Conservation (phyloP, 2,888 invertebrate genomes). For the Polia nebulosa region DNA sequence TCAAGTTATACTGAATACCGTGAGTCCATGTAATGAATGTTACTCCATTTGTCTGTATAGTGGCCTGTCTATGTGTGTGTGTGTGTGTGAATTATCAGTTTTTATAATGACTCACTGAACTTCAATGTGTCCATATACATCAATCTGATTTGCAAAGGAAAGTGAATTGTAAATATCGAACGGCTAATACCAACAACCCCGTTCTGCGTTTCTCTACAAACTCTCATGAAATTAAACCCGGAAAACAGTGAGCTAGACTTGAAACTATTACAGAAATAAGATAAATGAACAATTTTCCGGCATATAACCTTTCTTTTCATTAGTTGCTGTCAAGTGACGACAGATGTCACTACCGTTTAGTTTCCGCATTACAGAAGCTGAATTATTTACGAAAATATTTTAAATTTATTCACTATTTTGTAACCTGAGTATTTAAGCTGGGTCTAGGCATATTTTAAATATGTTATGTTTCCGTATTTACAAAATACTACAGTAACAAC, state of each 20-base stretch:
- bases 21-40: constrained; percentile 45
- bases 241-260: constrained; percentile 13
- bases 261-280: constrained; percentile 37
- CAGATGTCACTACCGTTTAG: constrained; percentile 52
- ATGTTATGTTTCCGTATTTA: constrained; percentile 19
- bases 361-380: constrained; percentile 66
- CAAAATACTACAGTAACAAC: constrained; percentile 3
- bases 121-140: constrained; percentile 41
- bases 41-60: constrained; percentile 45
- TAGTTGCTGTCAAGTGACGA: constrained; percentile 47
- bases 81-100: constrained; percentile 52
- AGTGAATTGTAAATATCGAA: constrained; percentile 17
- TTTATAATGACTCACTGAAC: constrained; percentile 58
- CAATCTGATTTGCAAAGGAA: constrained; percentile 39
- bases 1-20: constrained; percentile 62
- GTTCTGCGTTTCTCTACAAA: constrained; percentile 4
- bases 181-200: constrained; percentile 2
- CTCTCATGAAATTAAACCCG: constrained; percentile 21
- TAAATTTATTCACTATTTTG: constrained; percentile 34
- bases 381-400: constrained; percentile 31
- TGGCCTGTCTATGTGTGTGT: constrained; percentile 23
- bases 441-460: constrained; percentile 11
- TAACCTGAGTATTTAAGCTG: constrained; percentile 8
- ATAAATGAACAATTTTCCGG: constrained; percentile 40
- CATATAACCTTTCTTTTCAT: constrained; percentile 43